Conservation (phyloP, 1,140 invertebrate species). For the Globodera rostochiensis region DNA sequence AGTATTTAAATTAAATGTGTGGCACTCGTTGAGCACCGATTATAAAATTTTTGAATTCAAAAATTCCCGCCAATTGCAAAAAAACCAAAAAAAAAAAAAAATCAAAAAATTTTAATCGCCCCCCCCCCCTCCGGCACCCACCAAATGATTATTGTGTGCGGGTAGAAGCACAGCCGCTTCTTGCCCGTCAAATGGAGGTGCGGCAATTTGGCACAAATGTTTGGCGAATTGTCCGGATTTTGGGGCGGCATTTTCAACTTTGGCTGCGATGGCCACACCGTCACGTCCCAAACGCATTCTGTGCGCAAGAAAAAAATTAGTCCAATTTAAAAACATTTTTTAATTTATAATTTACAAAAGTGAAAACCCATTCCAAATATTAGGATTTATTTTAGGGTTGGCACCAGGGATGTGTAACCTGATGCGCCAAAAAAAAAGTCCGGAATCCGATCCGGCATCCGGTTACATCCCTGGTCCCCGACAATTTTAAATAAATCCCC, state of each 20-base stretch:
- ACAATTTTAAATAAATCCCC: no score
- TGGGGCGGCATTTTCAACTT: conserved; percentile 35
- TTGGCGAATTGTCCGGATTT: conserved; percentile 29
- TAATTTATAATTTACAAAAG: no score
- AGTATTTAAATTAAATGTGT: no score
- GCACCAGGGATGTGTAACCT: no score
- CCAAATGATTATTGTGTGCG: conserved; percentile 41
- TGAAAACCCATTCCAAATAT: no score
- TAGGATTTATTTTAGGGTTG: no score
- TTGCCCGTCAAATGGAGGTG: conserved; percentile 5
- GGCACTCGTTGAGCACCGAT: no score
- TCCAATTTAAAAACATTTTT: neutral
- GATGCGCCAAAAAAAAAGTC: no score
- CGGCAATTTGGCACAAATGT: conserved; percentile 37
- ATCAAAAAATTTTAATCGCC: neutral
- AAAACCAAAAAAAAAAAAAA: neutral
- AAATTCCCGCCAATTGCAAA: neutral
- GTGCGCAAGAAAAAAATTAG: neutral
- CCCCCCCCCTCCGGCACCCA: neutral
- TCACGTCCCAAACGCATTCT: conserved; percentile 41
- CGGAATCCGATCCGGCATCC: no score
- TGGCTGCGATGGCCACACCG: conserved; percentile 19
- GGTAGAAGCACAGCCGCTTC: conserved; percentile 41
- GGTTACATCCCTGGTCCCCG: no score
- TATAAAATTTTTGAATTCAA: no score